These are phyloP conservation scores for Leptinotarsa tumamoca DNA, from an alignment of 2,888 invertebrate genomes.

Conservation along the genomic window DNA sequence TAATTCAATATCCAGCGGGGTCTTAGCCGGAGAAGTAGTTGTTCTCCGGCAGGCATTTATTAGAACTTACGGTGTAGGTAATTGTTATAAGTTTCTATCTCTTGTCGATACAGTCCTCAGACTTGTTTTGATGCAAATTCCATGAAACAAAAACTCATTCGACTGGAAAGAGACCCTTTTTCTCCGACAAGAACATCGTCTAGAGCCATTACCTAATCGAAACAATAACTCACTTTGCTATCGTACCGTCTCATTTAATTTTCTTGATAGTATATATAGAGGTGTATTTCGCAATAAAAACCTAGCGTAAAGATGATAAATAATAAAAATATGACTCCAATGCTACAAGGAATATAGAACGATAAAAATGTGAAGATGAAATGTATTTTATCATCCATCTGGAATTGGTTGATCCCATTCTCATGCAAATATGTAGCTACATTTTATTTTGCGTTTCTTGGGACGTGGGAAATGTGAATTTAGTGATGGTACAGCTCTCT, in stretches of 20 bases:
- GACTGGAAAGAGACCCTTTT: too few relatives aligned
- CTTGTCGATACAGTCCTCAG: too few relatives aligned
- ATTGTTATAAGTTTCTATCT: too few relatives aligned
- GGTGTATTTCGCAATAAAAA: neutral
- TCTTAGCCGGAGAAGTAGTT: too few relatives aligned
- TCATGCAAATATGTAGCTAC: conserved; percentile 36
- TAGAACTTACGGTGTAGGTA: too few relatives aligned
- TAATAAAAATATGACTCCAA: conserved; percentile 31
- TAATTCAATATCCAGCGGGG: too few relatives aligned
- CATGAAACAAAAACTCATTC: too few relatives aligned
- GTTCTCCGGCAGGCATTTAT: too few relatives aligned
- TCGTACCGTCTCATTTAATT: conserved; percentile 4
- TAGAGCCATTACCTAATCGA: neutral
- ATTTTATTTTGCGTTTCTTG: conserved; percentile 25
- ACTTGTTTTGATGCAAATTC: too few relatives aligned
- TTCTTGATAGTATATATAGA: neutral
- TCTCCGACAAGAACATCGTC: too few relatives aligned
- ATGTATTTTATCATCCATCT: conserved; percentile 39
- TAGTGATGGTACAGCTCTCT: neutral
- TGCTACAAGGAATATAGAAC: conserved; percentile 35
- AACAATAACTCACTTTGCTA: neutral
- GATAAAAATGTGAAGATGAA: conserved; percentile 28
- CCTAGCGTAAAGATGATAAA: conserved; percentile 34
- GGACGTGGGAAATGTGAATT: neutral
- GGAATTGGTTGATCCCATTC: conserved; percentile 41